Conservation (phyloP, 1,140 invertebrate species). For the Zeugodacus cucurbitae region DNA sequence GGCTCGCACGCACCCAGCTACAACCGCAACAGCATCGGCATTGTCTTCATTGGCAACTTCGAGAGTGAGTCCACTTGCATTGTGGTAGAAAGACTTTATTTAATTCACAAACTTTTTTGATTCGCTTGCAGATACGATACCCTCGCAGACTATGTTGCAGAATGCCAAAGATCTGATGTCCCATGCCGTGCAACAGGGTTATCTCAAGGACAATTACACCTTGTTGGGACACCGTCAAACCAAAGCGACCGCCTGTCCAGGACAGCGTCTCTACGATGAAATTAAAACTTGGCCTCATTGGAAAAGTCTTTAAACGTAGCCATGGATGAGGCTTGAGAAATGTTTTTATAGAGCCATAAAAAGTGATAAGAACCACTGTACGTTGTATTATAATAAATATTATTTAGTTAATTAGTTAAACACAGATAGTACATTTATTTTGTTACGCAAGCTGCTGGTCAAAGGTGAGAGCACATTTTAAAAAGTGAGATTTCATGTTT, state of each 20-base stretch:
- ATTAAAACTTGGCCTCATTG: slow-evolving; percentile 69
- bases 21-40: slow-evolving; percentile 75
- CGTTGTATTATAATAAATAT: background rate
- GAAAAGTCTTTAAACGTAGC: slow-evolving; percentile 42
- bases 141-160: slow-evolving; percentile 71
- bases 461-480: background rate
- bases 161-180: slow-evolving; percentile 73
- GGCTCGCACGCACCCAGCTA: slow-evolving; percentile 76
- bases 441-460: background rate
- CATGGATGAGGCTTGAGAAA: background rate
- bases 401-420: background rate
- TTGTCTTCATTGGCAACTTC: slow-evolving; percentile 73
- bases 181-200: slow-evolving; percentile 68
- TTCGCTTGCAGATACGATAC: slow-evolving; percentile 54
- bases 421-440: background rate
- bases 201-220: slow-evolving; percentile 58
- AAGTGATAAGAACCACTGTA: background rate
- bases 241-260: slow-evolving; percentile 76
- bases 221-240: slow-evolving; percentile 78
- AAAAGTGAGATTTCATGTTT: background rate
- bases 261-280: slow-evolving; percentile 68
- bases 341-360: background rate
- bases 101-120: background rate
- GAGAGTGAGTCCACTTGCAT: slow-evolving; percentile 48
- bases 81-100: background rate